Evolutionary conservation across 1,140 invertebrate species (phyloP).

Genomic region (Acromyrmex echinatior): DNA sequence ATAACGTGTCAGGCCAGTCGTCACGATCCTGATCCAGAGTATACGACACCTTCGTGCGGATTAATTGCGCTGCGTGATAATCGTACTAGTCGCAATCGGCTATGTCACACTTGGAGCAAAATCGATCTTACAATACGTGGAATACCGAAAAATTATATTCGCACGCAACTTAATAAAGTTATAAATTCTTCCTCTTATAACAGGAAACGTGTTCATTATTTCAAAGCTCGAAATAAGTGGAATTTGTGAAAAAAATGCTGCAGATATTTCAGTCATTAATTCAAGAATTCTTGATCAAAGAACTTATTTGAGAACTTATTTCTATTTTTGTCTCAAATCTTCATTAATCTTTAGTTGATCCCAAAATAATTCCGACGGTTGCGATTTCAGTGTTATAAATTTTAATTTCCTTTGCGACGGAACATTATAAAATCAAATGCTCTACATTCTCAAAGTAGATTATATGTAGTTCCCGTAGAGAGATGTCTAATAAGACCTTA

Average conservation of each 20-base stretch:
- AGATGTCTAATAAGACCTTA: not conserved
- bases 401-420: not conserved
- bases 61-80: slow-evolving; percentile 43
- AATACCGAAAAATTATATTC: slow-evolving; percentile 1
- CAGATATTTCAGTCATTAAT: not conserved
- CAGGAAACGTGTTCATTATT: slow-evolving; percentile 10
- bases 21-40: slow-evolving; percentile 32
- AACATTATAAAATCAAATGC: slow-evolving; percentile 14
- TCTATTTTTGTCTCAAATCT: not conserved
- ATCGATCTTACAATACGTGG: not conserved
- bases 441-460: slow-evolving; percentile 23
- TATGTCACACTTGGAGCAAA: slow-evolving; percentile 4
- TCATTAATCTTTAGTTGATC: not conserved
- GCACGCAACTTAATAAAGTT: slow-evolving; percentile 10
- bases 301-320: not conserved
- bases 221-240: not conserved
- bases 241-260: not conserved
- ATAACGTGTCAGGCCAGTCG: slow-evolving; percentile 48
- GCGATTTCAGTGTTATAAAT: not conserved
- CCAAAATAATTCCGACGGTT: not conserved
- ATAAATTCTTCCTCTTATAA: not conserved
- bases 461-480: not conserved
- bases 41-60: slow-evolving; percentile 50
- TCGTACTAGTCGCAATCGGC: not conserved
- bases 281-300: not conserved